These are phyloP conservation scores for Pica pica DNA, from an alignment of 2,113 vertebrate species.

Conservation along the genomic window DNA sequence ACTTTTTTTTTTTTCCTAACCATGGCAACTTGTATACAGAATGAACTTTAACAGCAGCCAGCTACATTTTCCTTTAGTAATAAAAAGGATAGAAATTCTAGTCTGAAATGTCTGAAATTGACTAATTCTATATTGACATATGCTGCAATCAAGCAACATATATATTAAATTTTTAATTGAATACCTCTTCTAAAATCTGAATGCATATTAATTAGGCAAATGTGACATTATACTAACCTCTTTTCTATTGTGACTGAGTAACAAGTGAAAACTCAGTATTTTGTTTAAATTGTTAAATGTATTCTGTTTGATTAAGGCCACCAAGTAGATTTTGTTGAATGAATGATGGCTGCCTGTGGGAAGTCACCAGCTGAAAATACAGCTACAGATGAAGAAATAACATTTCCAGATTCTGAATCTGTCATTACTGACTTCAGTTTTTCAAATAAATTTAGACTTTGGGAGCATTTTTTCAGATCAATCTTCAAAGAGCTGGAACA, in stretches of 20 bases:
- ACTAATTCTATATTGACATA: not conserved
- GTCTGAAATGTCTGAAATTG: not conserved
- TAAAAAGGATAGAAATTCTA: not conserved
- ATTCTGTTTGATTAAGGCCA: not conserved
- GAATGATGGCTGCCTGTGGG: not conserved
- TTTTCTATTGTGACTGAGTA: not conserved
- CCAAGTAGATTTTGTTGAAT: not conserved
- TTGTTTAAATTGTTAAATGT: not conserved
- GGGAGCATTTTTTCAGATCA: not conserved
- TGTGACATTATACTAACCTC: not conserved
- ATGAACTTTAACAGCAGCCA: not conserved
- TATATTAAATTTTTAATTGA: not conserved
- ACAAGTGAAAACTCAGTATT: not conserved
- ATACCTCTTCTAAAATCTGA: not conserved
- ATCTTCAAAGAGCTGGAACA: not conserved
- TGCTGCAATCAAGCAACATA: not conserved
- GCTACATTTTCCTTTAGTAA: not conserved
- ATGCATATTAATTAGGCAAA: not conserved
- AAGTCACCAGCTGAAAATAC: conserved; percentile 1
- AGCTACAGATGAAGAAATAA: not conserved
- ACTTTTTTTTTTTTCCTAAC: not conserved
- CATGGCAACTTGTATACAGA: fast-evolving
- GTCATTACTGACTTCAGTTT: not conserved
- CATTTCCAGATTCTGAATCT: conserved; percentile 2
- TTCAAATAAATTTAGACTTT: not conserved